Evolutionary conservation across 2,797 vertebrate species (phyloP).

Genomic region (Pseudocheirus occidentalis): DNA sequence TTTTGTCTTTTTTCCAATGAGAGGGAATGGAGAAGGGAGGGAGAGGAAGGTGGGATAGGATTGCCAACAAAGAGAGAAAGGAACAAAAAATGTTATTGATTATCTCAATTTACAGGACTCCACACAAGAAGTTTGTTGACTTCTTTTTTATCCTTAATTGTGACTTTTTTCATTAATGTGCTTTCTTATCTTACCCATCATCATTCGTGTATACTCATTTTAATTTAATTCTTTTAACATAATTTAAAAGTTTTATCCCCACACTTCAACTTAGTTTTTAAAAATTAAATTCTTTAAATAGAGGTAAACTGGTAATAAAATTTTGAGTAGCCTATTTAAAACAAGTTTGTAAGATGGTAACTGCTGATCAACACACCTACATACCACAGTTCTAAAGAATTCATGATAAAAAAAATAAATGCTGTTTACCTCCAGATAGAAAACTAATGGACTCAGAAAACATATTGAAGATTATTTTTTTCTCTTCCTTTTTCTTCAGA

Average conservation of each 20-base stretch:
- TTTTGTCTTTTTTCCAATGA: neutral
- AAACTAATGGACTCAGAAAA: neutral
- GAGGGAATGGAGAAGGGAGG: neutral
- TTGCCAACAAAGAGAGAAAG: neutral
- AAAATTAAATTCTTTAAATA: neutral
- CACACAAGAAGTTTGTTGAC: neutral
- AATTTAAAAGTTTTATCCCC: neutral
- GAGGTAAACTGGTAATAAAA: neutral
- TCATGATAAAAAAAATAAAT: neutral
- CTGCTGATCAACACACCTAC: neutral
- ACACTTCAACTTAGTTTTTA: conserved; percentile 34
- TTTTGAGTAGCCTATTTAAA: neutral
- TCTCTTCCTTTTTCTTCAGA: neutral
- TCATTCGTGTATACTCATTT: neutral
- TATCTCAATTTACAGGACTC: neutral
- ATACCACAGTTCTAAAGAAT: neutral
- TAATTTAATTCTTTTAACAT: conserved; percentile 20
- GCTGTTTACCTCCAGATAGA: neutral
- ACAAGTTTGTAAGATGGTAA: neutral
- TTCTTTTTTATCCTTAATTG: neutral
- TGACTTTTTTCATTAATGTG: neutral
- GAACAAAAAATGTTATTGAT: neutral
- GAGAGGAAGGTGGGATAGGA: neutral
- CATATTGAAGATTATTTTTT: neutral
- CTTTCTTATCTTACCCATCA: neutral